Percentiles rank a stretch among this genome's conserved stretches.
phyloP scores from a whole-genome alignment of 2,113 vertebrate species.

The Sander vitreus region DNA sequence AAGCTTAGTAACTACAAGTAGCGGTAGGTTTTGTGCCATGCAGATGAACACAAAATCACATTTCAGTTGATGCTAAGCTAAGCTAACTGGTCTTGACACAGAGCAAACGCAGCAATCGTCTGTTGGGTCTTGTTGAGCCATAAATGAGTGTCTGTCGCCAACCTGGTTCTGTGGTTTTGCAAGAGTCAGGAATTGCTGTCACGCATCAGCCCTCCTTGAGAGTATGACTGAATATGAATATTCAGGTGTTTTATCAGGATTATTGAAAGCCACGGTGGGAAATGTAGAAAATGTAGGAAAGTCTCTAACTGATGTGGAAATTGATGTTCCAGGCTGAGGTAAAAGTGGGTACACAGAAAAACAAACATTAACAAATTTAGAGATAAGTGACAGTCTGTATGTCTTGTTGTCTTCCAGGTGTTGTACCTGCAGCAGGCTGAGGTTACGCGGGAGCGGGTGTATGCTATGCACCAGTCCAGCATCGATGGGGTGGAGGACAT shows the following conservation, averaged over 20 bases:
- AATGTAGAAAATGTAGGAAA: background rate
- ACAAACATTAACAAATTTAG: background rate
- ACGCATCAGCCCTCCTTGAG: no score
- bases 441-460: constrained; percentile 87
- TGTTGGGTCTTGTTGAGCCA: background rate
- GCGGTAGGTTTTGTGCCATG: no score
- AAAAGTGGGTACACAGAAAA: background rate
- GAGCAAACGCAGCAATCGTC: background rate
- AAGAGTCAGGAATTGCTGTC: background rate
- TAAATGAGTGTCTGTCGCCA: background rate
- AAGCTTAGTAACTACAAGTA: no score
- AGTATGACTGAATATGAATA: no score
- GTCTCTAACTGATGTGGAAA: background rate
- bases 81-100: background rate
- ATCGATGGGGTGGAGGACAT: constrained; percentile 93
- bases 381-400: background rate
- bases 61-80: background rate
- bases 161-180: background rate
- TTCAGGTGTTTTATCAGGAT: background rate
- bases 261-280: background rate
- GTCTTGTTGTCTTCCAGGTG: constrained; percentile 75
- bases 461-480: constrained; percentile 91
- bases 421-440: constrained; percentile 84
- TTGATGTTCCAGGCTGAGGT: background rate
- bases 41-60: background rate